Evolutionary conservation across 1,140 invertebrate genomes (phyloP).

Genomic region (Leptinotarsa lineolata): DNA sequence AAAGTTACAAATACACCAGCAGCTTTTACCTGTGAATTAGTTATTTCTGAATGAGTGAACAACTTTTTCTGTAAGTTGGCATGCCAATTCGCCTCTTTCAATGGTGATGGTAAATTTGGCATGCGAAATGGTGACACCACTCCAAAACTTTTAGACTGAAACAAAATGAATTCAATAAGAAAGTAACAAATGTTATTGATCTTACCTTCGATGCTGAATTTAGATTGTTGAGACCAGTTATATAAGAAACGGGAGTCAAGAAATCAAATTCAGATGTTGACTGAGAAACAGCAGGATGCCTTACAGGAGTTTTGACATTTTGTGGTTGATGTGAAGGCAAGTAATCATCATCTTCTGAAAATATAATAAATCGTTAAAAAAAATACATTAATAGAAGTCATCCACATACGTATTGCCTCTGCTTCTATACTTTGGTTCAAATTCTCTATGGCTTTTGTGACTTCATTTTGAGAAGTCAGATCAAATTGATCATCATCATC

Average conservation of each 20-base stretch:
- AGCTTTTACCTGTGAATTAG: constrained; percentile 29
- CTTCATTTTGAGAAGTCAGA: neutral
- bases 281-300: constrained; percentile 28
- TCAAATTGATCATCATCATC: constrained; percentile 40
- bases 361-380: constrained; percentile 19
- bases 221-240: constrained; percentile 46
- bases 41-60: constrained; percentile 44
- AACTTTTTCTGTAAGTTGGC: constrained; percentile 53
- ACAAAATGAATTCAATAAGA: constrained; percentile 25
- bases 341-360: constrained; percentile 43
- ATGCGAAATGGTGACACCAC: constrained; percentile 34
- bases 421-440: constrained; percentile 2
- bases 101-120: constrained; percentile 46
- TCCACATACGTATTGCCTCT: constrained; percentile 19
- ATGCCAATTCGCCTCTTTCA: constrained; percentile 36
- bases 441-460: constrained; percentile 10
- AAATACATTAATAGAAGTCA: constrained; percentile 14
- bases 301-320: constrained; percentile 38
- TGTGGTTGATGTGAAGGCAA: constrained; percentile 42
- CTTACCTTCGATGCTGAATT: constrained; percentile 43
- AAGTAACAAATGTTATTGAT: constrained; percentile 18
- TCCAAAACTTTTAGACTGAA: constrained; percentile 27
- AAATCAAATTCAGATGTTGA: constrained; percentile 48
- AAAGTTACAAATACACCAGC: no score
- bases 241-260: constrained; percentile 46